Evolutionary conservation across 1,140 invertebrate genomes (phyloP).

Genomic region (Ericerus pela): DNA sequence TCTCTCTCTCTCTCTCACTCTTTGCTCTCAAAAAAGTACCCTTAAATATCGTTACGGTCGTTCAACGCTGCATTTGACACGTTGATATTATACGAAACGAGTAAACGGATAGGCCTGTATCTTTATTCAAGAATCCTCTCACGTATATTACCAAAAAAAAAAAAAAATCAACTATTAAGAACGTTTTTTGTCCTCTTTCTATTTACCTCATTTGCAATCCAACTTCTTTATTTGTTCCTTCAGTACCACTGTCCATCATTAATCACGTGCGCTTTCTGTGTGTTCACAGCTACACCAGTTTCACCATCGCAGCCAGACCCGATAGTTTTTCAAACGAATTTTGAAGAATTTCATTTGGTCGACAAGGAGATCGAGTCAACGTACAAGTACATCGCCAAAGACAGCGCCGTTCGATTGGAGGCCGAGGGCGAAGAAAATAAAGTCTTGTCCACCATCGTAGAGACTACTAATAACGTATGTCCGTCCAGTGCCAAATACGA

Average conservation of each 20-base stretch:
- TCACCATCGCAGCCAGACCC: constrained; percentile 14
- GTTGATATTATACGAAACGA: no score
- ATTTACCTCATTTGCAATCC: no score
- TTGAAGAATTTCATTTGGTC: constrained; percentile 63
- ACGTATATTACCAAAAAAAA: no score
- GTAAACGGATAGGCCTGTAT: no score
- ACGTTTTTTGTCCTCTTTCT: no score
- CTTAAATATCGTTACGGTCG: no score
- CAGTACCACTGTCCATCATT: background rate
- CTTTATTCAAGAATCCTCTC: no score
- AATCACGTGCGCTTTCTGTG: background rate
- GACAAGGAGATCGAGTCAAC: constrained; percentile 29
- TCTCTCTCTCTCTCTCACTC: no score
- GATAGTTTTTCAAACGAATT: constrained; percentile 33
- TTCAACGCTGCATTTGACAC: no score
- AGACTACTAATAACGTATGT: background rate
- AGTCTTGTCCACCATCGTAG: background rate
- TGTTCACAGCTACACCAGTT: background rate
- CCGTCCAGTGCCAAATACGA: constrained; percentile 39
- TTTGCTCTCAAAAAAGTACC: no score
- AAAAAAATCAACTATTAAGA: no score
- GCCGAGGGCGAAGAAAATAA: background rate
- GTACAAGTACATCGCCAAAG: constrained; percentile 34
- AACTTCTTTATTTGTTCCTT: no score
- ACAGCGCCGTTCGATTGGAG: constrained; percentile 32